These are phyloP conservation scores for Tragulus kanchil DNA, from an alignment of 2,113 vertebrate genomes.

Conservation along the genomic window DNA sequence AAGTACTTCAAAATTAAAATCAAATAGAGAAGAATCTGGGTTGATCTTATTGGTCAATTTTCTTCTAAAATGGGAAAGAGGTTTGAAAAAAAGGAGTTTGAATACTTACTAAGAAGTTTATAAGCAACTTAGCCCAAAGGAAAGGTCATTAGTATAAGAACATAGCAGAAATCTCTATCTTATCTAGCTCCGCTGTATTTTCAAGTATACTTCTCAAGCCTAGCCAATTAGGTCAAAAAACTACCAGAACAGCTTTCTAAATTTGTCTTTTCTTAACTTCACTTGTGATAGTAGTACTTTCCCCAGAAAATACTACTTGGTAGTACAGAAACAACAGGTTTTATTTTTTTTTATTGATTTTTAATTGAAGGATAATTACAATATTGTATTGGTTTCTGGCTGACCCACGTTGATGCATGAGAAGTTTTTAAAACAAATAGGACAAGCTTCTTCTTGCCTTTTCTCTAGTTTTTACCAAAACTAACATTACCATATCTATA, in stretches of 20 bases:
- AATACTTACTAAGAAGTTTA: constrained; percentile 47
- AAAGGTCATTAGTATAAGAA: constrained; percentile 54
- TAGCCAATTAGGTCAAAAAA: constrained; percentile 64
- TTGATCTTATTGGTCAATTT: constrained; percentile 48
- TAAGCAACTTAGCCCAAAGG: constrained; percentile 46
- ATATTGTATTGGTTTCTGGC: neutral
- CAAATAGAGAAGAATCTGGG: constrained; percentile 52
- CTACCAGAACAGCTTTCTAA: constrained; percentile 39
- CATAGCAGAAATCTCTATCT: neutral
- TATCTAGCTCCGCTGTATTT: constrained; percentile 17
- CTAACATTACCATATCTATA: constrained; percentile 8
- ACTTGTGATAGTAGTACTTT: constrained; percentile 20
- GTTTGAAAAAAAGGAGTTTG: constrained; percentile 27
- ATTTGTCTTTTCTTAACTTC: constrained; percentile 60
- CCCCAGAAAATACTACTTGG: constrained; percentile 45
- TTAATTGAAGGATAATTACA: neutral
- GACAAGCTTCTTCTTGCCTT: neutral
- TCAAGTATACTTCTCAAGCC: constrained; percentile 40
- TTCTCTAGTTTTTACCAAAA: constrained; percentile 40
- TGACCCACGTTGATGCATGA: neutral
- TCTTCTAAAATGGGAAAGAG: constrained; percentile 37
- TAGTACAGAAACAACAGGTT: constrained; percentile 29
- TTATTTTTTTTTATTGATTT: neutral
- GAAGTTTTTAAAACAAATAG: constrained; percentile 58
- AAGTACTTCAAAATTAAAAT: constrained; percentile 64